Evolutionary conservation across 2,888 invertebrate genomes (phyloP).

Genomic region (Aelia acuminata): DNA sequence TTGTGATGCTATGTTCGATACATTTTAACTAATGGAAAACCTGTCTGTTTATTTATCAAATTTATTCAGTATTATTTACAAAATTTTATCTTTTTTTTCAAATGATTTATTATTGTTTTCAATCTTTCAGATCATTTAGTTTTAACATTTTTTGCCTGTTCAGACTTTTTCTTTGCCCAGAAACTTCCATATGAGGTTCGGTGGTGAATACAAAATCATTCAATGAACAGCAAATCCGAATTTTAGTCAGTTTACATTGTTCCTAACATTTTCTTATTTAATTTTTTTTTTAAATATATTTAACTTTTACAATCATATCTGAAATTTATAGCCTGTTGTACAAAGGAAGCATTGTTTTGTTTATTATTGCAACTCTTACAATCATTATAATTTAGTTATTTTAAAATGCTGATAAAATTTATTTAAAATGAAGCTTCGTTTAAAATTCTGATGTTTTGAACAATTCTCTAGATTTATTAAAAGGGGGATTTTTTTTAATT

Average conservation of each 20-base stretch:
- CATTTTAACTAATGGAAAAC: neutral
- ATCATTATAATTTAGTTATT: neutral
- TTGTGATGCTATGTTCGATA: neutral
- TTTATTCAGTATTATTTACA: neutral
- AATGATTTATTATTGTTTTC: neutral
- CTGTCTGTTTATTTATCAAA: neutral
- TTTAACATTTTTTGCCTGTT: neutral
- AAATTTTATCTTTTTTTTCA: too few species aligned
- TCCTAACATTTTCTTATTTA: neutral
- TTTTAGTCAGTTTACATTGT: neutral
- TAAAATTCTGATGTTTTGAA: neutral
- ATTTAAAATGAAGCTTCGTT: neutral
- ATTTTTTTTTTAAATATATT: neutral
- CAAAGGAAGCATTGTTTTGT: neutral
- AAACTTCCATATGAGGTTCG: too few species aligned
- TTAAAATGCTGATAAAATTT: neutral
- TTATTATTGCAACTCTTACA: neutral
- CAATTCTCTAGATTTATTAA: too few species aligned
- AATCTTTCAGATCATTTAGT: neutral
- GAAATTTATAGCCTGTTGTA: neutral
- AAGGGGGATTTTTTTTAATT: too few species aligned
- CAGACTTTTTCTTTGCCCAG: too few species aligned
- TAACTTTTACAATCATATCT: neutral
- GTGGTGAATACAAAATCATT: too few species aligned
- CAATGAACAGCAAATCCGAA: neutral